Percentiles rank a stretch among this genome's conserved stretches.
These are phyloP conservation scores for Lycodopsis pacificus DNA, from an alignment of 2,797 vertebrate species.

Conservation along the genomic window DNA sequence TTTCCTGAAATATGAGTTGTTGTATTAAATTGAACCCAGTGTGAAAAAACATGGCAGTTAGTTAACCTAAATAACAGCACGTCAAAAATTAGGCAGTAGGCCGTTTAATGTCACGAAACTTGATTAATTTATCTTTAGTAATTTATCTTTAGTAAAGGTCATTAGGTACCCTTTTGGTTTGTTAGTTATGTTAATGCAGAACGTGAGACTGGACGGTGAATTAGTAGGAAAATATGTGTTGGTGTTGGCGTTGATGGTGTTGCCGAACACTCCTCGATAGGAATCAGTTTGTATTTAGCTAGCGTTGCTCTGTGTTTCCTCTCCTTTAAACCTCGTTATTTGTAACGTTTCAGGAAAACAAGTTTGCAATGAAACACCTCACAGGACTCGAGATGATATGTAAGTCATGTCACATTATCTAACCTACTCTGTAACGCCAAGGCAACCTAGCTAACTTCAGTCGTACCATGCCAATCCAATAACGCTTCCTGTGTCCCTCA, in stretches of 20 bases:
- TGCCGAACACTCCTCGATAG: neutral
- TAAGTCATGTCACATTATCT: constrained; percentile 86
- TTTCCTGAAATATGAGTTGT: neutral
- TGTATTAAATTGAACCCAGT: neutral
- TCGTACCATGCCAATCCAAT: neutral
- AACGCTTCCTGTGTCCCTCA: neutral
- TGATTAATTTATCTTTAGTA: no score
- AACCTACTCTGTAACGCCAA: no score
- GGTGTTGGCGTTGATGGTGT: no score
- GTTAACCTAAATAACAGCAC: neutral
- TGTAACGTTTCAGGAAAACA: constrained; percentile 82
- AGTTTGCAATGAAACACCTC: constrained; percentile 82
- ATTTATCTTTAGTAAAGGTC: no score
- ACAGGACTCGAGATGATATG: constrained; percentile 91
- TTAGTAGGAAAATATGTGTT: no score
- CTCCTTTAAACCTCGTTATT: neutral
- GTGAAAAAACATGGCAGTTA: neutral
- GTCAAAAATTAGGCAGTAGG: neutral
- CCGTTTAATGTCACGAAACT: neutral
- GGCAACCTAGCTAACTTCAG: neutral
- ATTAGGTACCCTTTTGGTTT: no score
- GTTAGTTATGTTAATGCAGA: no score
- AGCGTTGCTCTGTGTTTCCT: neutral
- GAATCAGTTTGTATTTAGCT: neutral
- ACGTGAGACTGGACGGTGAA: no score